Base-by-base conservation (phyloP, 2,797 vertebrate species). In the Pseudochaenichthys georgianus region DNA sequence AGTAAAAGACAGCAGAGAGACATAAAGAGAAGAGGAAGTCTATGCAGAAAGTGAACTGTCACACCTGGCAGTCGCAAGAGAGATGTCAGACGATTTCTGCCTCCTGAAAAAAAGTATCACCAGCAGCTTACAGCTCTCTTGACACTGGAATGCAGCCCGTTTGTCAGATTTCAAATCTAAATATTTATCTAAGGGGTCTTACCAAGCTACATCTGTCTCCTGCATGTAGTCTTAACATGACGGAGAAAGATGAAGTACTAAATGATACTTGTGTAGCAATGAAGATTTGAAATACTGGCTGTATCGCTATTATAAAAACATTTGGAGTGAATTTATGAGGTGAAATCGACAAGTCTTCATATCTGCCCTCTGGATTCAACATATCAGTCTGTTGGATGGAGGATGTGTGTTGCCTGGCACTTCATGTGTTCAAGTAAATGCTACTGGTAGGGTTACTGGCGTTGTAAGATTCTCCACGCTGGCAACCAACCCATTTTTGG, bases 101-200 rank as follows among this genome's bases (percentile, higher is more conserved):
- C 55, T 73, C 50, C 52, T 23, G 57, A 70, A 54, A 74, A 57
- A 81, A 80, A 68, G 23, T 64, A 77, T 71, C 69, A 57, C 81
- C 74, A 64, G 61, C 77, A 73, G 70, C 70, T 82, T 78, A 77
- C 64, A 62, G 58, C 54, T 75, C 82, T 70, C 83, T 67, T 62
- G 77, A 85, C 75, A 58, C 73, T 71, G 84, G 83, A 90, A 87
- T 87, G 82, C 51, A 17, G 68, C 73, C 83, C 78, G 65, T 91
- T 87, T 90, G 83, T 92, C 89, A 90, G 89, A 85, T 83, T 82
- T 90, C 81, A 78, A 92, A 90, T 71, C 84, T 89, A 95, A 95
- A 95, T 95, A 95, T 95, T 95, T 95, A 94, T 90, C 73, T 57
- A 72, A 88, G 88, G 66, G 75, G 76, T 90, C 62, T 86, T 54